Evolutionary conservation across 2,113 vertebrate species (phyloP).

Genomic region (Hipposideros armiger): DNA sequence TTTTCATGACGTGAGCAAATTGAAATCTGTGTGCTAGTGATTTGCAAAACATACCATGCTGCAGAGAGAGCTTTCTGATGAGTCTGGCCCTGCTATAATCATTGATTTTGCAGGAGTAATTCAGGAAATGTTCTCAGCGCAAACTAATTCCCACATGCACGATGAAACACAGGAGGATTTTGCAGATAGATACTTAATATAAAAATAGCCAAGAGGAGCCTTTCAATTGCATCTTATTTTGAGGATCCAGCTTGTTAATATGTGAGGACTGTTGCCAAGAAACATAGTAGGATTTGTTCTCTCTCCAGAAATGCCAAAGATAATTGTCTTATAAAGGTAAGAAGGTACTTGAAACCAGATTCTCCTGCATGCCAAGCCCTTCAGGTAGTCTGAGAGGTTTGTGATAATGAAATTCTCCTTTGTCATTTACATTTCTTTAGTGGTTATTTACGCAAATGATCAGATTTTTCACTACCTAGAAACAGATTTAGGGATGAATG

Average conservation of each 20-base stretch:
- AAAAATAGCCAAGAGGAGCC: slow-evolving; percentile 32
- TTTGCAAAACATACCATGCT: neutral
- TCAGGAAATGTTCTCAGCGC: slow-evolving; percentile 41
- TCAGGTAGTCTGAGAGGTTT: slow-evolving; percentile 79
- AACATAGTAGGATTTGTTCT: neutral
- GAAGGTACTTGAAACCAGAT: slow-evolving; percentile 82
- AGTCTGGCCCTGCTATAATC: slow-evolving; percentile 60
- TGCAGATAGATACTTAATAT: slow-evolving; percentile 41
- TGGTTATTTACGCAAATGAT: slow-evolving; percentile 83
- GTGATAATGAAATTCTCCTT: slow-evolving; percentile 79
- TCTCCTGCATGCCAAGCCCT: slow-evolving; percentile 70
- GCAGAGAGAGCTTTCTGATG: slow-evolving; percentile 31
- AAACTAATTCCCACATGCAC: neutral
- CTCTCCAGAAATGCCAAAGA: slow-evolving; percentile 70
- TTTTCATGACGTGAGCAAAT: neutral
- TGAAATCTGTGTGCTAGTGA: slow-evolving; percentile 61
- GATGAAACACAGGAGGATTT: neutral
- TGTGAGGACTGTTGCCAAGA: slow-evolving; percentile 65
- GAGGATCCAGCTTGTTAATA: slow-evolving; percentile 69
- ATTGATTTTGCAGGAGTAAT: slow-evolving; percentile 36
- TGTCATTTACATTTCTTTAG: slow-evolving; percentile 80
- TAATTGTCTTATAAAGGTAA: slow-evolving; percentile 84
- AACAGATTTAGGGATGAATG: slow-evolving; percentile 73
- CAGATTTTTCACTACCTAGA: slow-evolving; percentile 69
- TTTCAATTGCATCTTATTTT: slow-evolving; percentile 38